Evolutionary conservation across 2,888 invertebrate species (phyloP), one percentile per base, ranked within the genome.

Genomic region (Dorcus hopei): DNA sequence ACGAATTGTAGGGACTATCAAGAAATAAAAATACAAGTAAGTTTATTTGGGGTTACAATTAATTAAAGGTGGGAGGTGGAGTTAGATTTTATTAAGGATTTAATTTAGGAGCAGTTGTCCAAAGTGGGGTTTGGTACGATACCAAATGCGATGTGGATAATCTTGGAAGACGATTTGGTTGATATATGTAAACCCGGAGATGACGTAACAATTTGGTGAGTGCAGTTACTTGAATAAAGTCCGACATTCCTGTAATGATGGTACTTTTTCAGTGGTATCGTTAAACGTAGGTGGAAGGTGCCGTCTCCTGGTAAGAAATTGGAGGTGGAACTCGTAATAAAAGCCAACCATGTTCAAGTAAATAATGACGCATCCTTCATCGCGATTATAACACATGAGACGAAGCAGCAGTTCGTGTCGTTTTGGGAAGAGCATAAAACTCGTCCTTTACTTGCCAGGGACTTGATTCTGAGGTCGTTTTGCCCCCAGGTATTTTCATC

Each of bases 141-240:
- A 69, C 92, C 92, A 0, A 83, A 87, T 9, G 86, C 89, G 1
- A 84, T 93, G 81, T 87, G 87, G 85, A 87, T 91, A 0, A 87
- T 89, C 1, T 73, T 93, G 43, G 90, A 93, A 72, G 88, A 95
- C 80, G 95, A 95, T 78, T 80, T 95, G 23, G 93, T 94, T 0
- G 93, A 94, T 76, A 80, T 80, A 61, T 93, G 93, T 74, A 91
- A 92, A 77, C 93, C 95, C 52, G 95, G 95, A 1, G 94, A 95
- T 81, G 90, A 91, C 81, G 85, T 95, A 11, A 85, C 87, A 63
- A 85, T 95, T 63, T 89, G 90, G 94, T 93, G 79, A 74, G 76
- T 61, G 41, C 33, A 50, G 49, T 33, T 52, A 52, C 1, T 41
- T n/a, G 39, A 14, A 33, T 45, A 49, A 33, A 42, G 40, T 14